Evolutionary conservation across 2,113 vertebrate genomes (phyloP).

Genomic region (Stegostoma tigrinum): DNA sequence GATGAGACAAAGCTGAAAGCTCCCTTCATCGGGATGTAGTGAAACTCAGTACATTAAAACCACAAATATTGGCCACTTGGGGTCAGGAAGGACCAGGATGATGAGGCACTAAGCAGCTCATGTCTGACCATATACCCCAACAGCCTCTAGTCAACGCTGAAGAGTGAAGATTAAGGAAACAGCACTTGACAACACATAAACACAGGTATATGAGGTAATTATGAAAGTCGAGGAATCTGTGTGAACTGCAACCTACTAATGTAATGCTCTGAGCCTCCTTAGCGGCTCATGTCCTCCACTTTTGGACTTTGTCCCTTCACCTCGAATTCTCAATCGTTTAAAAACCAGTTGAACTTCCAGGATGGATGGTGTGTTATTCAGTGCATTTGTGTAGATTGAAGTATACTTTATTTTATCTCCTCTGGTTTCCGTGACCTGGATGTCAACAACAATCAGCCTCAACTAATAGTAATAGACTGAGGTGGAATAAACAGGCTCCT

Average conservation of each 20-base stretch:
- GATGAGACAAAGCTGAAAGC: too few species aligned
- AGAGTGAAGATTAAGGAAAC: too few species aligned
- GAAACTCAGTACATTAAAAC: too few species aligned
- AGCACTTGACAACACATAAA: too few species aligned
- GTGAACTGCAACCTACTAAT: neutral
- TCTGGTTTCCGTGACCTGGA: neutral
- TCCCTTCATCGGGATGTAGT: too few species aligned
- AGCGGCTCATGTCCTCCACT: neutral
- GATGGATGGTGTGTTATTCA: neutral
- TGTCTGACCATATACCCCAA: too few species aligned
- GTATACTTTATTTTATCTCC: neutral
- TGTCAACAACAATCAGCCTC: conserved; percentile 4
- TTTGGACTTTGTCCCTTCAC: neutral
- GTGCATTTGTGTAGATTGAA: neutral
- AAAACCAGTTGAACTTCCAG: neutral
- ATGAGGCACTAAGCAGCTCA: too few species aligned
- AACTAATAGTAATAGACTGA: neutral
- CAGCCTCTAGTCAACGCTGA: too few species aligned
- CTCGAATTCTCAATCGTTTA: neutral
- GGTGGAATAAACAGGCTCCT: conserved; percentile 14
- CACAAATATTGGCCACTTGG: too few species aligned
- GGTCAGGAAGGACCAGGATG: too few species aligned
- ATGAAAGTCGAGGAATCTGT: too few species aligned
- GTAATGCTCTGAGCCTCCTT: neutral
- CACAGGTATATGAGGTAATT: too few species aligned